Base-by-base conservation (phyloP, 2,113 vertebrate genomes). In the Gallinago jamesoni region DNA sequence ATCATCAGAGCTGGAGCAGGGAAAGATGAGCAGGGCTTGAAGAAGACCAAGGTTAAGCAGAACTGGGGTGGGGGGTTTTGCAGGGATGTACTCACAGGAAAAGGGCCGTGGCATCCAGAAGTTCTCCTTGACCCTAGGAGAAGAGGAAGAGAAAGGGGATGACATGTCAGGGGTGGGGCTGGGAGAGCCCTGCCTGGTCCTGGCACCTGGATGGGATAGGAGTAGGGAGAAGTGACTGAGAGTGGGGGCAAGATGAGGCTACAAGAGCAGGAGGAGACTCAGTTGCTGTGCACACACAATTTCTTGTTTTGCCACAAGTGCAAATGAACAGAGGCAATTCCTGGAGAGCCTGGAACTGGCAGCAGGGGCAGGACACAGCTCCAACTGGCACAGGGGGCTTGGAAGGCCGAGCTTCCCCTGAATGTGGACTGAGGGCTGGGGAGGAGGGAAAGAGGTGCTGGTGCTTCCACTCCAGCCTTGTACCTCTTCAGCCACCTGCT, bases 371-470 rank as follows among this genome's bases (percentile, higher is more conserved):
- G 43, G 68, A 81, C 63, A 50, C 24, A 55, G 14, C 31, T 84
- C 62, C 0, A 0, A n/a, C 12, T 2, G 2, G 60, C 1, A 1
- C 3, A 8, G 50, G 6, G 18, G 24, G 0, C 12, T 33, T 35
- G 35, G 39, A 39, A 9, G 3, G 6, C 60, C n/a, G 27, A 68
- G 14, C 43, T 74, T 55, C 10, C 69, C n/a, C 25, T 1, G 2
- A 2, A 11, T 2, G 1, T 14, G 25, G 31, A 72, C n/a, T 21
- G 72, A 68, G 47, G 47, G 4, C 31, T 39, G 15, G n/a, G 33
- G 30, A 25, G 4, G 2, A 19, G 16, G 20, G 5, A 80, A 75
- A 33, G 68, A 86, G 35, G 14, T 43, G 22, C 10, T 76, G 37
- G 28, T 7, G 6, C 21, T 80, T 72, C 25, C 16, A 68, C 13